A percentile compares a stretch with the other conserved stretches of the same genome.
Conservation (phyloP, 2,113 vertebrate species). For the Scartelaos histophorus region DNA sequence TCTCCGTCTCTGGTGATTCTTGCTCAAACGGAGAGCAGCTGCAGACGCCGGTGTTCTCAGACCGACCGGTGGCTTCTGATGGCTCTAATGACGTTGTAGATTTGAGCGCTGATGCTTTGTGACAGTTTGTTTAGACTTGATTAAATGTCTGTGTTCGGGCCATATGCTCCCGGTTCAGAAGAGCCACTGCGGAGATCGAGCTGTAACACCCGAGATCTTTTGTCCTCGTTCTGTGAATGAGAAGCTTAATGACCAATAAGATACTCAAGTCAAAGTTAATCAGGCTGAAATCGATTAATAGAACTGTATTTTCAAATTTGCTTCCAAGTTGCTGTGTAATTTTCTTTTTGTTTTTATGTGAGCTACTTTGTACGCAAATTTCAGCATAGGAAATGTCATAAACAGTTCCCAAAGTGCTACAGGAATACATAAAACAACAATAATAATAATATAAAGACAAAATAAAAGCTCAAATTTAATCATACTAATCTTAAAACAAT, state of each 20-base stretch:
- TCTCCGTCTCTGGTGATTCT: neutral
- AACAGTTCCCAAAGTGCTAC: no score
- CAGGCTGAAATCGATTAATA: constrained; percentile 15
- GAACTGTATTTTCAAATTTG: neutral
- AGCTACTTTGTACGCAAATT: no score
- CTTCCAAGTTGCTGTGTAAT: neutral
- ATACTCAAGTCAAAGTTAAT: constrained; percentile 7
- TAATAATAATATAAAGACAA: no score
- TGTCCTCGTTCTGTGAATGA: constrained; percentile 38
- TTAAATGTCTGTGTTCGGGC: constrained; percentile 26
- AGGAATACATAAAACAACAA: no score
- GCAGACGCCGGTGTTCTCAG: constrained; percentile 29
- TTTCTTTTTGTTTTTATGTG: no score
- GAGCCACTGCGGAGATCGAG: constrained; percentile 11
- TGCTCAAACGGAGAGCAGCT: neutral
- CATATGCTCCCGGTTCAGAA: constrained; percentile 3
- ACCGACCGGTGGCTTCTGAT: constrained; percentile 19
- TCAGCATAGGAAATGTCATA: no score
- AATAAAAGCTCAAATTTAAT: no score
- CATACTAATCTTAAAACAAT: no score
- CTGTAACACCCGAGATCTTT: constrained; percentile 8
- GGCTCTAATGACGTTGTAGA: constrained; percentile 17
- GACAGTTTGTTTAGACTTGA: constrained; percentile 11
- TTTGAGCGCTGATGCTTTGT: constrained; percentile 20
- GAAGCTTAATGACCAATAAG: constrained; percentile 34